A percentile compares a stretch with the other conserved stretches of the same genome.
Evolutionary conservation across 2,113 vertebrate genomes (phyloP).

Genomic region (Nicator chloris): DNA sequence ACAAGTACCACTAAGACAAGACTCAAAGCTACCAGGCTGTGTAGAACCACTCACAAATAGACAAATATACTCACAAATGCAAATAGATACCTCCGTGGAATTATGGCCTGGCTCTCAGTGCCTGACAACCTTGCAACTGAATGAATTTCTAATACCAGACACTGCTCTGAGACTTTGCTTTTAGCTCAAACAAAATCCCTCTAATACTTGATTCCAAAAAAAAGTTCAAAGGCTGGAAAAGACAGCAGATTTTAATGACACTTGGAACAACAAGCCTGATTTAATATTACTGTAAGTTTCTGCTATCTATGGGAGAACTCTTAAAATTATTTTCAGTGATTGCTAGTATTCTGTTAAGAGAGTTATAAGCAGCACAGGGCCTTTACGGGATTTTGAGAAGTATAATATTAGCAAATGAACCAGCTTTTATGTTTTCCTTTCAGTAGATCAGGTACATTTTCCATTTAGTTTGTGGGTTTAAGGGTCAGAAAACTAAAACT

Average conservation of each 20-base stretch:
- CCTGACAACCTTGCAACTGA: neutral
- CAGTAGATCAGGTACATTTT: constrained; percentile 5
- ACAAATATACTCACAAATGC: neutral
- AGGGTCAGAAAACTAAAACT: neutral
- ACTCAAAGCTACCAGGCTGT: neutral
- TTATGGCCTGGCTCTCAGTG: neutral
- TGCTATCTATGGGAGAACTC: constrained; percentile 13
- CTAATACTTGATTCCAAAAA: neutral
- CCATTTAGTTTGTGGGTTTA: neutral
- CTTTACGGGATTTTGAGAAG: constrained; percentile 13
- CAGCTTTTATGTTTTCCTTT: constrained; percentile 17
- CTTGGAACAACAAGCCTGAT: neutral
- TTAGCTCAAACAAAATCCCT: neutral
- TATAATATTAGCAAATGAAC: constrained; percentile 35
- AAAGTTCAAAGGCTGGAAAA: constrained; percentile 18
- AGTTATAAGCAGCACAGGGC: neutral
- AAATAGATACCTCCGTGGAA: neutral
- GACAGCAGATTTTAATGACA: neutral
- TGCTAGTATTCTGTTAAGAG: neutral
- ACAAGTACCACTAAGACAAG: neutral
- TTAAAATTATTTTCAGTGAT: constrained; percentile 48
- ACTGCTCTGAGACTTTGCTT: neutral
- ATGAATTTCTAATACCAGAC: neutral
- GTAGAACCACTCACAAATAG: neutral
- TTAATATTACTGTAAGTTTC: constrained; percentile 22